A percentile compares a stretch with the other conserved stretches of the same genome.
Conservation (phyloP, 2,113 vertebrate species). For the Panthera uncia region DNA sequence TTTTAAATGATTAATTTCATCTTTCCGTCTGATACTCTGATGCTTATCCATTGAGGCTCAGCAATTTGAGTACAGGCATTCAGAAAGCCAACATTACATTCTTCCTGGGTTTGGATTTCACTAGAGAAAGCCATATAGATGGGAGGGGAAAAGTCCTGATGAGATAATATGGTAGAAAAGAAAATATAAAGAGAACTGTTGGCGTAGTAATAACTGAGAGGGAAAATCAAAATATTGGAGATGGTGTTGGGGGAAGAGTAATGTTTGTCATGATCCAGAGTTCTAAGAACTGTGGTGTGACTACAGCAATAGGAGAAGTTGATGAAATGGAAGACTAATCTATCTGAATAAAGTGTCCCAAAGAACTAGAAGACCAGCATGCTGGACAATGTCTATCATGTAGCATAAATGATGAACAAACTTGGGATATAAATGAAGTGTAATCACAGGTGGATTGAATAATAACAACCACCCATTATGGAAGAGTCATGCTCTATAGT, state of each 20-base stretch:
- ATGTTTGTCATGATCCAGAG: neutral
- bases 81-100: neutral
- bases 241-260: neutral
- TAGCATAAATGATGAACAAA: neutral
- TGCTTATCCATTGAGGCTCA: neutral
- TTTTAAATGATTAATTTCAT: neutral
- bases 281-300: neutral
- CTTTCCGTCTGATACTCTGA: neutral
- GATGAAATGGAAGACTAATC: neutral
- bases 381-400: neutral
- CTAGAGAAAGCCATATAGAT: neutral
- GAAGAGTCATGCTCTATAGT: neutral
- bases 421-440: neutral
- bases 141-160: rapidly evolving
- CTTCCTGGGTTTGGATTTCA: neutral
- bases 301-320: neutral
- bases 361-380: neutral
- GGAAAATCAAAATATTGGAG: neutral
- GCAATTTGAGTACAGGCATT: neutral
- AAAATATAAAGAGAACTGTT: neutral
- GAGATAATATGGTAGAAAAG: neutral
- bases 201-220: neutral
- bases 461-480: neutral
- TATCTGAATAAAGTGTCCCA: neutral
- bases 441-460: neutral